These are phyloP conservation scores for Musca vetustissima DNA, from an alignment of 1,140 invertebrate species.

Conservation along the genomic window DNA sequence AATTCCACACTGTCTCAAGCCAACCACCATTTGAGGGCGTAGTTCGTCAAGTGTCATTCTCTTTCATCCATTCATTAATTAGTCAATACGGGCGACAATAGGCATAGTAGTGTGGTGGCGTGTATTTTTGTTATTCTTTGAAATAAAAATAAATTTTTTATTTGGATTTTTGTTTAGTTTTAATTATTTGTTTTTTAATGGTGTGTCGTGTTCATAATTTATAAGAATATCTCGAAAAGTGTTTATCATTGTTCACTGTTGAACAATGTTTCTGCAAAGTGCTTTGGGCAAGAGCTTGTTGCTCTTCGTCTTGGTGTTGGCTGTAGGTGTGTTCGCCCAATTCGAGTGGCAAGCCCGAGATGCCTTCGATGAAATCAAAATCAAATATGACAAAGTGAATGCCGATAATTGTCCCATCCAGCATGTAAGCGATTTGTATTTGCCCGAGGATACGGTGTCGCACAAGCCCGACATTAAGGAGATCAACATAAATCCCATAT, in stretches of 20 bases:
- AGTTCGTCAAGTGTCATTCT: conserved; percentile 25
- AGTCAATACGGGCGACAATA: conserved; percentile 34
- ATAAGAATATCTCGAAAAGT: not conserved
- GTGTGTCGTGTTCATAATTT: not conserved
- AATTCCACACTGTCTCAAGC: conserved; percentile 25
- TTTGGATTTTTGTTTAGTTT: conserved; percentile 24
- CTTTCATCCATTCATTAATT: not conserved
- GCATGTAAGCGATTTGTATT: conserved; percentile 78
- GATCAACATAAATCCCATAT: conserved; percentile 92
- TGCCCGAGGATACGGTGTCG: conserved; percentile 81
- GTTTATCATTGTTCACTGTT: conserved; percentile 3
- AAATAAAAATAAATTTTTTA: conserved; percentile 18
- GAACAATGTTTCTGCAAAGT: conserved; percentile 28
- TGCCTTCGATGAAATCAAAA: conserved; percentile 83
- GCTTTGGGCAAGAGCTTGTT: conserved; percentile 49
- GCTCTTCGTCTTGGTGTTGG: conserved; percentile 44
- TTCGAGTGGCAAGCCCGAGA: conserved; percentile 88
- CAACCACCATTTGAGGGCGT: conserved; percentile 33
- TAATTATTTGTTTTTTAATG: not conserved
- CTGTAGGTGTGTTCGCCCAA: conserved; percentile 74
- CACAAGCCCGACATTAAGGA: conserved; percentile 94
- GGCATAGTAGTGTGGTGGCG: conserved; percentile 23
- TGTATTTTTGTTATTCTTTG: not conserved
- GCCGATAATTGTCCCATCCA: conserved; percentile 87
- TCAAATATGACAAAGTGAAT: conserved; percentile 77